Conservation (phyloP, 35 echinoderm and acorn worm species). For the Hemicentrotus pulcherrimus region DNA sequence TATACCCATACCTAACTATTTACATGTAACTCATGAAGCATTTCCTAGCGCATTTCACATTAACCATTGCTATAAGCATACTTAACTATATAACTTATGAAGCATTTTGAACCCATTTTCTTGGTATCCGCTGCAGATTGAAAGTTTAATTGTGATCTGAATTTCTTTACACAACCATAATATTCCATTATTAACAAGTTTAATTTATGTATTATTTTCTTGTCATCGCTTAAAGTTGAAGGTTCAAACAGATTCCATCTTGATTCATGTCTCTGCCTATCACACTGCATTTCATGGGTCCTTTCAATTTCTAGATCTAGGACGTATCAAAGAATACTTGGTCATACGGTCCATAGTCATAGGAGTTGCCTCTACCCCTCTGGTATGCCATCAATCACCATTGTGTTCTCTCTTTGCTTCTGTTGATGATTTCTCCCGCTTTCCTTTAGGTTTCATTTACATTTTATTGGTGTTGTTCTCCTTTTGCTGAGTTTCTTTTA, state of each 20-base stretch:
- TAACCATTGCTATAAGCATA: too few species aligned
- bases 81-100: too few species aligned
- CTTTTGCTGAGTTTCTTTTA: neutral
- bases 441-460: neutral
- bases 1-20: too few species aligned
- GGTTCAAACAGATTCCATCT: neutral
- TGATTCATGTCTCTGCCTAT: neutral
- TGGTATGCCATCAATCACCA: neutral
- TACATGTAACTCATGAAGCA: too few species aligned
- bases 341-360: neutral
- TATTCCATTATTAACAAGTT: too few species aligned
- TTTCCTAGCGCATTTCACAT: too few species aligned
- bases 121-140: too few species aligned
- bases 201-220: too few species aligned
- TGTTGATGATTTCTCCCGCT: neutral
- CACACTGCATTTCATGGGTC: neutral
- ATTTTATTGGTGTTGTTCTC: neutral
- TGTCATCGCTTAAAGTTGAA: too few species aligned
- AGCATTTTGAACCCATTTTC: too few species aligned
- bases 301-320: neutral
- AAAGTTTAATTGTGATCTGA: too few species aligned
- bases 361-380: neutral
- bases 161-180: too few species aligned
- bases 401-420: neutral
- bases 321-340: neutral